These are phyloP conservation scores for Polypterus bichir DNA, from an alignment of 2,113 vertebrate species.

Conservation along the genomic window DNA sequence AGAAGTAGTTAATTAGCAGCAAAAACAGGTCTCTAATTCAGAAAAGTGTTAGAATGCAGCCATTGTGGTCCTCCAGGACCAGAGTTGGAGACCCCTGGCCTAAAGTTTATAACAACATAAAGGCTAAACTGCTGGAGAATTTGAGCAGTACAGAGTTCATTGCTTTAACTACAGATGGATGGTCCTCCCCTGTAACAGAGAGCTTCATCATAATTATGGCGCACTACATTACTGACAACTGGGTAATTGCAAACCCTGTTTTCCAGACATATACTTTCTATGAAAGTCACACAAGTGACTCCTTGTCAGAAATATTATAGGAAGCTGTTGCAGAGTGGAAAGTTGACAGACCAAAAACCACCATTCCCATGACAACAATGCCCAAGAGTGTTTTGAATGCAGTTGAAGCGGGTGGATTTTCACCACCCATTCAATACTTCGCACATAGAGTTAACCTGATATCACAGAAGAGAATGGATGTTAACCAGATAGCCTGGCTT, in stretches of 20 bases:
- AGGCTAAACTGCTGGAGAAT: too few relatives aligned
- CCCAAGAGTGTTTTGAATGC: constrained; percentile 8
- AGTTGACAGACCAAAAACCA: neutral
- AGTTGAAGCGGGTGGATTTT: constrained; percentile 6
- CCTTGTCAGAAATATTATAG: constrained; percentile 5
- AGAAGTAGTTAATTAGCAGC: too few relatives aligned
- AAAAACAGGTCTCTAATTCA: too few relatives aligned
- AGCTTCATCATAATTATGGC: constrained; percentile 1
- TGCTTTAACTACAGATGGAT: constrained; percentile 6
- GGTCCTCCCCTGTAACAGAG: constrained; percentile 1
- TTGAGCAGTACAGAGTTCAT: neutral
- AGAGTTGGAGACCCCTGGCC: too few relatives aligned
- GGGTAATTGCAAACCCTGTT: constrained; percentile 6
- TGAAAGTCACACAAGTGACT: constrained; percentile 8
- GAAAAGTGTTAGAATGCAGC: too few relatives aligned
- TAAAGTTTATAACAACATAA: too few relatives aligned
- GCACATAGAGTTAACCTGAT: constrained; percentile 6
- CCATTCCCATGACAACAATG: constrained; percentile 11
- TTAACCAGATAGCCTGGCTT: constrained; percentile 12
- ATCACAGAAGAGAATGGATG: constrained; percentile 10
- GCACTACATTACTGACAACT: constrained; percentile 5
- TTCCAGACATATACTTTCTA: constrained; percentile 6
- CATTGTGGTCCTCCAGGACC: too few relatives aligned
- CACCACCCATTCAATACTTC: constrained; percentile 9
- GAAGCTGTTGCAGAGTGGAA: constrained; percentile 1